Base-by-base conservation (phyloP, 1,140 invertebrate species). In the Dinoponera quadriceps region DNA sequence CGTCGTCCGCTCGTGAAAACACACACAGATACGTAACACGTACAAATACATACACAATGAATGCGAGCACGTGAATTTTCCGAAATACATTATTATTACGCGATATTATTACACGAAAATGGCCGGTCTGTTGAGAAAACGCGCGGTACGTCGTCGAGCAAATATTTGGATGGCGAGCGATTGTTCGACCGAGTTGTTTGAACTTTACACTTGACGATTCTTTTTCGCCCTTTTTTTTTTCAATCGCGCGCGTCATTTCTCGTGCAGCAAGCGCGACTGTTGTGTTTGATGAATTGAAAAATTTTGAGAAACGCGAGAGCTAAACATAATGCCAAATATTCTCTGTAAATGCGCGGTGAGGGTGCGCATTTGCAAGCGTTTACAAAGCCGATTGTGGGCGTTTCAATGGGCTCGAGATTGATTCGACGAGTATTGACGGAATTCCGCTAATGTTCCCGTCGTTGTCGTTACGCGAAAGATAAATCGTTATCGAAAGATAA, bases 81-180 rank as follows among this genome's bases (percentile, higher is more conserved):
- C 75, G 51, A 80, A 80, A 80, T 80, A 80, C 33, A 16, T 80
- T 80, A 80, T 80, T 80, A 80, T 80, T 80, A 38, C 63, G 33
- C 65, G 54, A 51, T 80, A 69, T 69, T 80, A 80, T 80, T 80
- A 80, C 63, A 78, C 65, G 75, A 59, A 65, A 57, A 25, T 33
- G 38, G 44, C 7, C 38, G 65, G 51, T 69, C 38, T 57, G 65
- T 69, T 80, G 65, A 80, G 75, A 80, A 80, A 69, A 80, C 51
- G 75, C 22, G 25, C 65, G 68, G 75, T 59, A 80, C 65, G 25
- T 51, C 25, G 51, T 57, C 25, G 65, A 80, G 57, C 33, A 80
- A 80, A 80, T 80, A 80, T 80, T 80, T 80, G 51, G 25, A 48
- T 22, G 69, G 65, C 33, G 51, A 44, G 49, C 75, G 75, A 80